Percentiles rank a stretch among this genome's conserved stretches.
phyloP scores from a whole-genome alignment of 2,113 vertebrate genomes.

The Rhinoderma darwinii region DNA sequence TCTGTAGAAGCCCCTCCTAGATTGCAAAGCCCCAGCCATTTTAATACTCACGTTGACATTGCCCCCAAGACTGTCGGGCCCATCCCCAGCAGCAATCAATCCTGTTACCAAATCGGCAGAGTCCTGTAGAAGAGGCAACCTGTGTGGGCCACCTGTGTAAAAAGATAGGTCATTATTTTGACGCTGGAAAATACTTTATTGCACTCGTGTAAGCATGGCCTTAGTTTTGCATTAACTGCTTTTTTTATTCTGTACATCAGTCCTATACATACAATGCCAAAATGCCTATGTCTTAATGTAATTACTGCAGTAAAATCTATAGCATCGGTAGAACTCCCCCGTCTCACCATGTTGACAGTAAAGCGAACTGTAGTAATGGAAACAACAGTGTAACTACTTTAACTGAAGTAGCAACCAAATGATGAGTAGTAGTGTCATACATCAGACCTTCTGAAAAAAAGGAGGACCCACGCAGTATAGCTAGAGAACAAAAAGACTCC shows the following conservation, averaged over 20 bases:
- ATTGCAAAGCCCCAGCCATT: constrained; percentile 66
- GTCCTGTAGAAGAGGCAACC: constrained; percentile 81
- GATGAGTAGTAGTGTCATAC: background rate
- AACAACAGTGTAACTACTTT: background rate
- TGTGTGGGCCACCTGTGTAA: constrained; percentile 90
- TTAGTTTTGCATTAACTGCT: background rate
- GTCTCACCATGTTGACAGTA: background rate
- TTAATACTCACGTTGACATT: constrained; percentile 93
- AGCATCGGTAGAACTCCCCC: background rate
- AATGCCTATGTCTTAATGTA: background rate
- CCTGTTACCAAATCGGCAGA: constrained; percentile 89
- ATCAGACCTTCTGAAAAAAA: no score
- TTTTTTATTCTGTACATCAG: no score
- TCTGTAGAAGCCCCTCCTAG: constrained; percentile 69
- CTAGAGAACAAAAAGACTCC: no score
- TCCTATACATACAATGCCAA: no score
- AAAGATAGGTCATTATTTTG: background rate
- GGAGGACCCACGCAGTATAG: no score
- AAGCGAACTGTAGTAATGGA: background rate
- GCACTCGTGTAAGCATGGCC: background rate
- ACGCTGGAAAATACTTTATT: background rate
- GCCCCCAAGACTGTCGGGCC: constrained; percentile 88
- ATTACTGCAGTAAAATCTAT: background rate
- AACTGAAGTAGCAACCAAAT: background rate
- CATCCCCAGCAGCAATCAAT: constrained; percentile 99